These are phyloP conservation scores for Aphodius sticticus DNA, from an alignment of 2,888 invertebrate species.

Conservation along the genomic window DNA sequence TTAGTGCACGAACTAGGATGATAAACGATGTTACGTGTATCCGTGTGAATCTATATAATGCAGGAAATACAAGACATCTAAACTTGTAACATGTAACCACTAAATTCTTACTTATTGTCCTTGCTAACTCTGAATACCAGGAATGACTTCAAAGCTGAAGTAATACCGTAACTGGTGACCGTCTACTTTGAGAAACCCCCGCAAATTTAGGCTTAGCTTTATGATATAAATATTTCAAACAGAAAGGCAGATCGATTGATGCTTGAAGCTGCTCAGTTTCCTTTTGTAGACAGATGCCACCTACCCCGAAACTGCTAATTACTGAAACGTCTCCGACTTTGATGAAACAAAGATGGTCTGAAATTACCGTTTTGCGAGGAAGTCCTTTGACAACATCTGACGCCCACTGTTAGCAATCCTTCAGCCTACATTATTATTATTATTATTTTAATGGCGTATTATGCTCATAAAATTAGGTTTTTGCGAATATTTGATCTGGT, in stretches of 20 bases:
- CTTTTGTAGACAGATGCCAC: background rate
- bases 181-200: background rate
- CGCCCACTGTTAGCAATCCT: no score
- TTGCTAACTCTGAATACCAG: background rate
- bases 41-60: background rate
- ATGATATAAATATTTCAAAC: background rate
- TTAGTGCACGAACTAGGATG: background rate
- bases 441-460: no score
- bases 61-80: background rate
- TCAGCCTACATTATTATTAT: no score
- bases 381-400: no score
- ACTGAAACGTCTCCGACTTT: background rate
- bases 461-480: no score
- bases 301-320: background rate
- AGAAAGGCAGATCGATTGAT: background rate
- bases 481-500: no score
- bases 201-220: background rate
- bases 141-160: background rate
- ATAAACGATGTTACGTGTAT: background rate
- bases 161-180: background rate
- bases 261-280: background rate
- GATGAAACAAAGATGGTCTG: no score
- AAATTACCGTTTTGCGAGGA: no score
- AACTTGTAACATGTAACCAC: background rate
- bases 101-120: background rate